Base-by-base conservation (phyloP, 2,888 invertebrate species). In the Hyposoter didymator region DNA sequence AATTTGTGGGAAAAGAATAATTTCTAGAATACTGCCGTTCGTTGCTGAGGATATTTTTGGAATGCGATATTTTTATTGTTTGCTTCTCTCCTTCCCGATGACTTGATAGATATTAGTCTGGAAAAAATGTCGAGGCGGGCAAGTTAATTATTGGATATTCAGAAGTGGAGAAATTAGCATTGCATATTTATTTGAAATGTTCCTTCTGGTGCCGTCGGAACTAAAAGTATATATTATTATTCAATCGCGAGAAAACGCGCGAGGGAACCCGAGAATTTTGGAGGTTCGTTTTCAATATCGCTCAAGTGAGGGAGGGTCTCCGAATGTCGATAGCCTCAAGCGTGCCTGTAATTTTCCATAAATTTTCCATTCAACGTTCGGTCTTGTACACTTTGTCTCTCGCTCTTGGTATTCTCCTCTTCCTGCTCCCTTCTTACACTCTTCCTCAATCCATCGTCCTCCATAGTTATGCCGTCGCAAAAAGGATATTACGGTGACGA, bases 281-380 rank as follows among this genome's bases (percentile, higher is more conserved):
- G 35, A 47, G 78, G 64, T 49, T 82, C 73, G 35, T 78, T 74
- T 85, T 85, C 78, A 82, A 85, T 85, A 85, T 85, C 82, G 82
- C 64, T 62, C 55, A 19, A 70, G 64, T 43, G 59, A 72, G 76
- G 10, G 78, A 43, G 55, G 35, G 82, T 70, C 45, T 66, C 75
- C 78, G 82, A 82, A 82, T 82, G 82, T 85, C 85, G 85, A 82
- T 82, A 75, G 85, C 85, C 78, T 55, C 70, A 78, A 85, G 85
- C 74, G 70, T 70, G 78, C 45, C 85, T 82, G 82, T 85, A 85
- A 85, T 85, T 85, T 78, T 82, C 78, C 82, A 85, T 85, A 85
- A 85, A 85, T 78, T 82, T 85, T 85, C 74, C 70, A 85, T 85
- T 74, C 28, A 78, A 75, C 69, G 55, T 59, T 22, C 35, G 8